Evolutionary conservation across 2,888 invertebrate genomes (phyloP).

Genomic region (Andrena haemorrhoa): DNA sequence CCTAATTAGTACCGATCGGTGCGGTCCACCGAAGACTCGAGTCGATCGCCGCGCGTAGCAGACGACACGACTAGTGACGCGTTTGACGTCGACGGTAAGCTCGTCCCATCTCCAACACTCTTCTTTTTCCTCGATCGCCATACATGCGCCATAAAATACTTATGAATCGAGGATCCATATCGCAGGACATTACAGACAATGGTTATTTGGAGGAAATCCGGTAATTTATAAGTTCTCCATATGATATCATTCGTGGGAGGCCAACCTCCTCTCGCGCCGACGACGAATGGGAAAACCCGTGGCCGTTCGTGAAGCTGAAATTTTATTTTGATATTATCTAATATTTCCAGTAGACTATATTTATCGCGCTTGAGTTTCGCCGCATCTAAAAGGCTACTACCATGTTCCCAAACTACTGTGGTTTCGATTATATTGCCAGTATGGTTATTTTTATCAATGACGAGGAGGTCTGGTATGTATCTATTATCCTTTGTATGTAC

Average conservation of each 20-base stretch:
- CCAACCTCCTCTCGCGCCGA: no score
- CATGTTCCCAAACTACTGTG: neutral
- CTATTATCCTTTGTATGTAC: conserved; percentile 15
- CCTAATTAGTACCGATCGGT: no score
- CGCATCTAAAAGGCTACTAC: neutral
- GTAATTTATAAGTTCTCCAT: neutral
- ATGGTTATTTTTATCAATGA: neutral
- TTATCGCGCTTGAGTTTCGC: neutral
- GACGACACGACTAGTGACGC: no score
- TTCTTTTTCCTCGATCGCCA: conserved; percentile 11
- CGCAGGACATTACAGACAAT: conserved; percentile 8
- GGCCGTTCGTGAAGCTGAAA: no score
- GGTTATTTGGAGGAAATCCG: neutral
- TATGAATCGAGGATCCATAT: conserved; percentile 7
- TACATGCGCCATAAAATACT: conserved; percentile 1
- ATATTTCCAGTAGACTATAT: neutral
- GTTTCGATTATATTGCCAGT: conserved; percentile 1
- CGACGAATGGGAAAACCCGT: no score
- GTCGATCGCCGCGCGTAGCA: no score
- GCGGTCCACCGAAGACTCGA: no score
- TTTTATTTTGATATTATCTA: neutral
- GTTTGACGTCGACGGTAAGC: no score
- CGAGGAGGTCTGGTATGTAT: conserved; percentile 18
- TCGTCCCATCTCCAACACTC: no score
- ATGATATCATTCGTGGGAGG: neutral